Evolutionary conservation across 2,113 vertebrate species (phyloP).

Genomic region (Callocephalon fimbriatum): DNA sequence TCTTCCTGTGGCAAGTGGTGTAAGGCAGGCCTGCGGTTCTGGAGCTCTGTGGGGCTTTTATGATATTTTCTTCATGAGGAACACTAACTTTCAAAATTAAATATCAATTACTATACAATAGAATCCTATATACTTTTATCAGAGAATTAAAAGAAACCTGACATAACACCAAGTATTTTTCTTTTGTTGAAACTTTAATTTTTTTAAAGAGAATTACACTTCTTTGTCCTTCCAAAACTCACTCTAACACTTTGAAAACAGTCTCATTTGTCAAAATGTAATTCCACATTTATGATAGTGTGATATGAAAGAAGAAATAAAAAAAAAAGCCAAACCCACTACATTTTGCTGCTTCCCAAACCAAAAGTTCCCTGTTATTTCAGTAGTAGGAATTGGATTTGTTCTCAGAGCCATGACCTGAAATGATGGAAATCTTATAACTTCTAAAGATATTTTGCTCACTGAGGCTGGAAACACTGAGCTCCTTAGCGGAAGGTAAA

Average conservation of each 20-base stretch:
- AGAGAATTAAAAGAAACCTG: background rate
- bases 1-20: background rate
- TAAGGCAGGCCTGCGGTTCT: background rate
- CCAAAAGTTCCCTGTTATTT: background rate
- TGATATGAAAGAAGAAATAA: background rate
- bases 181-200: background rate
- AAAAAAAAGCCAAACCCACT: accelerated
- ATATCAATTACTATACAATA: background rate
- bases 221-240: background rate
- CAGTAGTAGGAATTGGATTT: background rate
- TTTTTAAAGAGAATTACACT: background rate
- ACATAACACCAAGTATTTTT: background rate
- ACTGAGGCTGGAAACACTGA: background rate
- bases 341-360: background rate
- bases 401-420: background rate
- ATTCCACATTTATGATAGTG: background rate
- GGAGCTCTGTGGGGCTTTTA: background rate
- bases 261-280: background rate
- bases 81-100: background rate
- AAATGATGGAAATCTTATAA: background rate
- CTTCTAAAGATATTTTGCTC: background rate
- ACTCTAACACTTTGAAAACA: background rate
- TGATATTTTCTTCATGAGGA: background rate
- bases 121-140: background rate
- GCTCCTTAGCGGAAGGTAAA: background rate